phyloP scores from a whole-genome alignment of 2,888 invertebrate genomes.

The Erannis defoliaria region DNA sequence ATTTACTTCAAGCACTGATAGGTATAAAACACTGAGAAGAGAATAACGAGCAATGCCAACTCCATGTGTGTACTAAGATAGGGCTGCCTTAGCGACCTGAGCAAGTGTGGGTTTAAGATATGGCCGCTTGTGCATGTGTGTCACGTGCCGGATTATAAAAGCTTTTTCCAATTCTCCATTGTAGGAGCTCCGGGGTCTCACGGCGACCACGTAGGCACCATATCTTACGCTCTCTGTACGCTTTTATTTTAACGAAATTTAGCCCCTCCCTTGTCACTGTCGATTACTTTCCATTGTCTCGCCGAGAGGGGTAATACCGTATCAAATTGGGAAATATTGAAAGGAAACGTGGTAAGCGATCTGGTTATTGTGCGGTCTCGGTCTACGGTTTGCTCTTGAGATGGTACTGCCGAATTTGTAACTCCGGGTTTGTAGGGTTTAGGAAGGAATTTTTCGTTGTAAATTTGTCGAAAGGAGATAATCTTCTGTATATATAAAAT shows the following conservation, averaged over 20 bases:
- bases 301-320: conserved; percentile 71
- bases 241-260: conserved; percentile 87
- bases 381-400: conserved; percentile 40
- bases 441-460: neutral
- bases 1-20: conserved; percentile 50
- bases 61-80: conserved; percentile 59
- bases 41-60: conserved; percentile 56
- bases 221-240: conserved; percentile 83
- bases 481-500: too few species aligned
- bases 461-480: too few species aligned
- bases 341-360: conserved; percentile 81
- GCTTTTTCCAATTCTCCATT: conserved; percentile 87
- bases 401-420: conserved; percentile 4
- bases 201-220: conserved; percentile 85
- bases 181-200: conserved; percentile 77
- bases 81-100: conserved; percentile 56
- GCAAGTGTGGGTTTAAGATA: conserved; percentile 73
- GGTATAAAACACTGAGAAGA: conserved; percentile 62
- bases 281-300: conserved; percentile 85
- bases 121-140: conserved; percentile 78
- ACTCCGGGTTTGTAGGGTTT: neutral
- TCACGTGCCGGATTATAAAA: conserved; percentile 86
- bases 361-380: conserved; percentile 61
- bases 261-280: conserved; percentile 80
- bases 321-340: conserved; percentile 85